Base-by-base conservation (phyloP, 1,140 invertebrate genomes). In the Aphidius ervi region DNA sequence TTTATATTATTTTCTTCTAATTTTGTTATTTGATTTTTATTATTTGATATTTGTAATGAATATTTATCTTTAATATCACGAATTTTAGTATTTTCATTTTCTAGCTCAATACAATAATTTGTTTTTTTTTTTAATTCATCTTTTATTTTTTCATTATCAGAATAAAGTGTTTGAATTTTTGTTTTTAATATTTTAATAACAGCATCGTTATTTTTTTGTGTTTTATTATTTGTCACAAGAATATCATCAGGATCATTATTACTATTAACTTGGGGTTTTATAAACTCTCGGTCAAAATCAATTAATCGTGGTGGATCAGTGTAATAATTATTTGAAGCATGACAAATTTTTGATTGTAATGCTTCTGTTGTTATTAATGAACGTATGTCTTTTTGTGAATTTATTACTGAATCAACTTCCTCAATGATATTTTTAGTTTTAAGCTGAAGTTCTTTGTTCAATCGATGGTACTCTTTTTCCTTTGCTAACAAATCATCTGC, bases 361-460 rank as follows among this genome's bases (percentile, higher is more conserved):
- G 23, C 23, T 31, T 31, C 23, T 31, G 23, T 31, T 31, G 23
- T 31, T 31, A 31, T 31, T 31, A 31, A 31, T 31, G 23, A 31
- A 31, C 23, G 23, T 31, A 31, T 31, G 4, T 31, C 23, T 31
- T 31, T 31, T 31, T 31, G 23, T 31, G 23, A 31, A 4, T 31
- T 31, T 31, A 80, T 74, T 6, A 82, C 76, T 31, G 70, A 71
- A 56, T 82, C 76, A 20, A 82, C 75, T 69, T 82, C 77, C 53
- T 75, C 65, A 69, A 83, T 74, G 9, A 83, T 63, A 56, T 77
- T 64, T 50, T 72, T 75, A 0, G 81, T 80, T 68, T 76, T 78
- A 39, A 72, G 56, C 64, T 83, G 74, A 6, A 84, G 66, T 69
- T 82, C 74, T 66, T 72, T 70, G 71, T 83, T 84, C 54, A 82